Conservation (phyloP, 2,113 vertebrate genomes). For the Sialia sialis region DNA sequence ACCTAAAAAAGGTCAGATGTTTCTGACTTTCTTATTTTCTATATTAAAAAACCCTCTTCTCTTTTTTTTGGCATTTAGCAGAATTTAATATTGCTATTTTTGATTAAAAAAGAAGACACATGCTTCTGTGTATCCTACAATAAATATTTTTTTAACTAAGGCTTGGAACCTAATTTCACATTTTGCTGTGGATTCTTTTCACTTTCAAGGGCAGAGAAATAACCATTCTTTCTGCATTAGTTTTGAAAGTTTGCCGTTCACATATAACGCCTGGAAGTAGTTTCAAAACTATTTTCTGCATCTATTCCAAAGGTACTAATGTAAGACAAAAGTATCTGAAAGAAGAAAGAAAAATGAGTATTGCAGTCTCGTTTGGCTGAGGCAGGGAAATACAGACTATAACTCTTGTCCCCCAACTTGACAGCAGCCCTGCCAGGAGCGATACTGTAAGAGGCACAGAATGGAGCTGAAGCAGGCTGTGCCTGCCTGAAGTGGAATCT, state of each 20-base stretch:
- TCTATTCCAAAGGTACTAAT: neutral
- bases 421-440: neutral
- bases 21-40: neutral
- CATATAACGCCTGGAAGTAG: neutral
- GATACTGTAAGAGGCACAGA: neutral
- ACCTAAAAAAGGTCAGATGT: neutral
- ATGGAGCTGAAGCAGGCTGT: neutral
- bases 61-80: neutral
- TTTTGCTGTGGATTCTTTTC: conserved; percentile 14
- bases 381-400: neutral
- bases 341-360: neutral
- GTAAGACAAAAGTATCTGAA: neutral
- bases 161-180: neutral
- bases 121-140: neutral
- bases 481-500: neutral
- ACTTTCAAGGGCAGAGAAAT: neutral
- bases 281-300: neutral
- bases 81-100: neutral
- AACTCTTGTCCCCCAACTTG: neutral
- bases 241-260: neutral
- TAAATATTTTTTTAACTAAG: neutral
- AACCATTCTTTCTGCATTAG: neutral
- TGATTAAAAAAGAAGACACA: fast-evolving
- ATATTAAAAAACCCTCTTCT: neutral
- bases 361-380: neutral